Conservation (phyloP, 2,797 vertebrate species). For the Threskiornis aethiopicus region DNA sequence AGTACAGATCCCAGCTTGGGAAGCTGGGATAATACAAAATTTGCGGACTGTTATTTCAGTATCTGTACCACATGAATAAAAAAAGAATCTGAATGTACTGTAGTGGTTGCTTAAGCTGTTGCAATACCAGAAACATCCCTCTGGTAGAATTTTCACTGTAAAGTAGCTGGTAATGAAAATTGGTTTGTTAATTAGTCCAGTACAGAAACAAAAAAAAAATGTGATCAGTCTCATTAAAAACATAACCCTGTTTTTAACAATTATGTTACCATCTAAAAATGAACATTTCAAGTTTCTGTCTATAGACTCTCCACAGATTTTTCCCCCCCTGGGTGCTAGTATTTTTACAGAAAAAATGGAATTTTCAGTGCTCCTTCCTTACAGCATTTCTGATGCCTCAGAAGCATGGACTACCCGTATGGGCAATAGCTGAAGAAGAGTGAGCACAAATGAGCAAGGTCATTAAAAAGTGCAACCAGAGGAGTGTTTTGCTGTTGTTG, state of each 20-base stretch:
- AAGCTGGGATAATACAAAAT: neutral
- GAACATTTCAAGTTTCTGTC: neutral
- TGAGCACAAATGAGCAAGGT: constrained; percentile 47
- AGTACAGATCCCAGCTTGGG: neutral
- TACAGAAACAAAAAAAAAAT: neutral
- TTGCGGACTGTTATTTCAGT: neutral
- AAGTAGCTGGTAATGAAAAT: neutral
- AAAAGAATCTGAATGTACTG: neutral
- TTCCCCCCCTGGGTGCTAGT: fast-evolving
- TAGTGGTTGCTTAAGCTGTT: neutral
- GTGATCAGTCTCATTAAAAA: neutral
- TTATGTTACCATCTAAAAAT: neutral
- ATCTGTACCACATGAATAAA: neutral
- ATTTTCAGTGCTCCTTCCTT: neutral
- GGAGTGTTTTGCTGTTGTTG: constrained; percentile 63
- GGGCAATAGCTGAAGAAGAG: neutral
- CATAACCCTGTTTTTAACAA: neutral
- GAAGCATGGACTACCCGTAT: neutral
- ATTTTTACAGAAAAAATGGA: neutral
- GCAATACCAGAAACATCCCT: neutral
- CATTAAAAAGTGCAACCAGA: constrained; percentile 61
- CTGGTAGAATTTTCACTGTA: neutral
- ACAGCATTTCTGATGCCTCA: neutral
- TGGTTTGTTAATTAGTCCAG: neutral
- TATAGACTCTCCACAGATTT: neutral